Percentiles rank a stretch among this genome's conserved stretches.
phyloP scores from a whole-genome alignment of 2,797 vertebrate genomes.

The Coregonus sp. region DNA sequence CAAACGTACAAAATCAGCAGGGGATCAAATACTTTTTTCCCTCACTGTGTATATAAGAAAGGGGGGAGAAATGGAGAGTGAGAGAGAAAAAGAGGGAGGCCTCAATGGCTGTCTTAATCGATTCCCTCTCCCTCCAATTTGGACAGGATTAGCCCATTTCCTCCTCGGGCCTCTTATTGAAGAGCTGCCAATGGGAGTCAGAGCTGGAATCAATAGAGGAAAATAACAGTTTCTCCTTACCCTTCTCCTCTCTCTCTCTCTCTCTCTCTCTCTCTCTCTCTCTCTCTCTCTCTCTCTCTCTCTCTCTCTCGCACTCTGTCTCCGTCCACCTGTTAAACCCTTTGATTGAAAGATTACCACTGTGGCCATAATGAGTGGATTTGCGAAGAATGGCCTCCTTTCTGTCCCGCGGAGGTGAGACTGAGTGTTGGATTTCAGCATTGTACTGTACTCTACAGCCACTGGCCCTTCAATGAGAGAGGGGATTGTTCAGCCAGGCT shows the following conservation, averaged over 20 bases:
- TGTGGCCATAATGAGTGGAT: constrained; percentile 35
- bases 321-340: constrained; percentile 69
- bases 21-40: too few species aligned
- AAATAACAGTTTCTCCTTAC: constrained; percentile 67
- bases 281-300: constrained; percentile 24
- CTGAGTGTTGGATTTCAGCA: constrained; percentile 71
- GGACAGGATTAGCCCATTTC: constrained; percentile 75
- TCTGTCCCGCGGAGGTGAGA: constrained; percentile 58
- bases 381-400: constrained; percentile 72
- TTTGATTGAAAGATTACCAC: constrained; percentile 70
- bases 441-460: constrained; percentile 59
- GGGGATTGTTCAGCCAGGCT: constrained; percentile 62
- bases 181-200: constrained; percentile 69
- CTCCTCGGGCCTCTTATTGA: constrained; percentile 67
- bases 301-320: neutral
- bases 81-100: constrained; percentile 57
- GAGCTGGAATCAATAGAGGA: constrained; percentile 75
- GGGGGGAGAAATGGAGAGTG: constrained; percentile 46
- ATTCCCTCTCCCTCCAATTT: constrained; percentile 68
- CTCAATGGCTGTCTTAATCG: constrained; percentile 71
- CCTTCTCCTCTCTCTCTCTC: constrained; percentile 22
- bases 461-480: constrained; percentile 64
- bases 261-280: constrained; percentile 31
- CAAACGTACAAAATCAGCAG: too few species aligned
- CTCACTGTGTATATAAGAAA: too few species aligned